These are phyloP conservation scores for Medauroidea extradentata DNA, from an alignment of 1,140 invertebrate genomes.

Conservation along the genomic window DNA sequence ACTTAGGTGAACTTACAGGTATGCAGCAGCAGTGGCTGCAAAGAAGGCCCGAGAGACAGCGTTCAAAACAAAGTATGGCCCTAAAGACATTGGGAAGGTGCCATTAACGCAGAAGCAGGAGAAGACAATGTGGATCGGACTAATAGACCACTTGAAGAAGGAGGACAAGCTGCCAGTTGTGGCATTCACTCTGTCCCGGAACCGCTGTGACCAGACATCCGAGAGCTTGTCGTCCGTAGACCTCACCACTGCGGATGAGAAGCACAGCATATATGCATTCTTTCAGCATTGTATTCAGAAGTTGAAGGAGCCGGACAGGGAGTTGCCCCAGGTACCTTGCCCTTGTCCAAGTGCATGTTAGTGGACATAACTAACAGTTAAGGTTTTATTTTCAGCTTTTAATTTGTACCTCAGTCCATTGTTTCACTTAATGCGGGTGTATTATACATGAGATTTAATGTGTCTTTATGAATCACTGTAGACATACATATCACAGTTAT, in stretches of 20 bases:
- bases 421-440: too few relatives aligned
- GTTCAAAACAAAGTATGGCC: constrained; percentile 52
- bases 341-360: too few relatives aligned
- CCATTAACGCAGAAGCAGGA: constrained; percentile 56
- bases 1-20: constrained; percentile 29
- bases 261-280: constrained; percentile 75
- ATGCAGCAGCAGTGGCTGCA: constrained; percentile 61
- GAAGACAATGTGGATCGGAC: constrained; percentile 78
- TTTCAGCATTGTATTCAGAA: constrained; percentile 76
- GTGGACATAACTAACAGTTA: too few relatives aligned
- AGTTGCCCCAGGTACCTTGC: constrained; percentile 76
- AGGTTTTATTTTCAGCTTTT: too few relatives aligned
- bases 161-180: constrained; percentile 88
- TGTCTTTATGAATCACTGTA: too few relatives aligned
- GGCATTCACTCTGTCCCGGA: constrained; percentile 90
- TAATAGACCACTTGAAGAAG: constrained; percentile 73
- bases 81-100: constrained; percentile 37
- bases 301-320: constrained; percentile 80
- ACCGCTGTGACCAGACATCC: constrained; percentile 79
- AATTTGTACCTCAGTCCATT: too few relatives aligned
- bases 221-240: constrained; percentile 65
- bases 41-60: constrained; percentile 58
- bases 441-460: too few relatives aligned
- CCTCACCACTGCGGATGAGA: constrained; percentile 79
- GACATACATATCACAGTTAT: too few relatives aligned